Base-by-base conservation (phyloP, 53 echinoderm and acorn worm species). In the Astropecten irregularis region DNA sequence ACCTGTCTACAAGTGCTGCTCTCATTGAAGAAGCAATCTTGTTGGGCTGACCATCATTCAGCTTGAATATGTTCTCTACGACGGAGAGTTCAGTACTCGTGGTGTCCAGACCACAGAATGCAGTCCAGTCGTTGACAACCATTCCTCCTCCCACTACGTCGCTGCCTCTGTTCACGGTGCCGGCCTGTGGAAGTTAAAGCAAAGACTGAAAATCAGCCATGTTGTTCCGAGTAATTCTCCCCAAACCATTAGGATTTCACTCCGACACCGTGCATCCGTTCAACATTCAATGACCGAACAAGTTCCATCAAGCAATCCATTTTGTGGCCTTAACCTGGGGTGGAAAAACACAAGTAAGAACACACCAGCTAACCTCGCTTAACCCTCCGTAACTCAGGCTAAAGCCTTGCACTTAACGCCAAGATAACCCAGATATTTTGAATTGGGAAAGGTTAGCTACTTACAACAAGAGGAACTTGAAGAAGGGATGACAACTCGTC, bases 101-200 rank as follows among this genome's bases (percentile, higher is more conserved):
- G 2, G 97, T 94, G 69, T 94, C 94, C 44, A 92, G 79, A 21
- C 94, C 97, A 63, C 92, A 92, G 83, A 97, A 97, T 14, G 97
- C 97, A 85, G 92, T 87, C 92, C 94, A 97, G 85, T 97, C 97
- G 35, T 97, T 97, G 47, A 97, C 97, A 3, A 97, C 97, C 97
- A 97, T 97, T 15, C 97, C 97, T 1, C 87, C 96, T 18, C 83
- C 96, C 29, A 96, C 2, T 0, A 93, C 93, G 2, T 96, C 96
- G 89, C 93, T 91, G 33, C 96, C 96, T 37, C 93, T 69, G 85
- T 96, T 96, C n/a, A 96, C 85, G 73, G 96, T 96, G 47, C 96
- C 96, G 23, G 96, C 96, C 96, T 96, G 40, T 14, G 15, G 15
- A 14, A 58, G 34, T 34, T 23, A 71, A 7, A 46, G 23, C 25